phyloP scores from a whole-genome alignment of 2,113 vertebrate species.

The Psittacula cyanocephala region DNA sequence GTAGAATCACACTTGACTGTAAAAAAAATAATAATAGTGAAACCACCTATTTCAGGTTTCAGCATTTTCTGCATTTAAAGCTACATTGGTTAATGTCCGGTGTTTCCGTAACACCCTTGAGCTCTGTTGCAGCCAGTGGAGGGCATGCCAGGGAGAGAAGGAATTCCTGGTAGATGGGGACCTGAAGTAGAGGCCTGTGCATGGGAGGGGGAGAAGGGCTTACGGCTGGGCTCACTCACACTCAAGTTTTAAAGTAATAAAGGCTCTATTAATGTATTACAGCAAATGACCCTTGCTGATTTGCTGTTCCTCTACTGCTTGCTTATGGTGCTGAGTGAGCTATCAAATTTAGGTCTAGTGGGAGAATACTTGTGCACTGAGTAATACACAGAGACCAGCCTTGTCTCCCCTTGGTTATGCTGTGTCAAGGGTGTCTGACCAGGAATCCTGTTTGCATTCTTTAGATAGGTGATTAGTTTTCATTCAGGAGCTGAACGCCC shows the following conservation, averaged over 20 bases:
- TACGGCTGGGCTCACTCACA: fast-evolving
- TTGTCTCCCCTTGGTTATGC: neutral
- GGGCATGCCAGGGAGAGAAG: neutral
- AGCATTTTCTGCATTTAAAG: neutral
- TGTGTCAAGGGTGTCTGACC: neutral
- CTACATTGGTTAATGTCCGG: neutral
- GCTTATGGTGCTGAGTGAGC: neutral
- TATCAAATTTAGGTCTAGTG: neutral
- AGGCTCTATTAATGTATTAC: neutral
- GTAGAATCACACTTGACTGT: neutral
- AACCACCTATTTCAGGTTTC: neutral
- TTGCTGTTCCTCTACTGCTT: neutral
- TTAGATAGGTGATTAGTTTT: neutral
- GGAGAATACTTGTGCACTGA: neutral
- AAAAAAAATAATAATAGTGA: neutral
- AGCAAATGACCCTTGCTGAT: neutral
- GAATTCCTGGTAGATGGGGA: neutral
- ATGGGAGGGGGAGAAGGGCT: neutral
- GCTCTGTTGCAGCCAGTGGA: neutral
- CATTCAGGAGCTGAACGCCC: neutral
- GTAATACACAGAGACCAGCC: neutral
- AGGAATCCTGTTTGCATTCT: constrained; percentile 19
- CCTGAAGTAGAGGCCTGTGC: neutral
- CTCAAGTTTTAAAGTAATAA: neutral
- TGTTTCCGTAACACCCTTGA: neutral